Evolutionary conservation across 2,113 vertebrate genomes (phyloP), one percentile per base, ranked within the genome.

Genomic region (Myotis yumanensis): DNA sequence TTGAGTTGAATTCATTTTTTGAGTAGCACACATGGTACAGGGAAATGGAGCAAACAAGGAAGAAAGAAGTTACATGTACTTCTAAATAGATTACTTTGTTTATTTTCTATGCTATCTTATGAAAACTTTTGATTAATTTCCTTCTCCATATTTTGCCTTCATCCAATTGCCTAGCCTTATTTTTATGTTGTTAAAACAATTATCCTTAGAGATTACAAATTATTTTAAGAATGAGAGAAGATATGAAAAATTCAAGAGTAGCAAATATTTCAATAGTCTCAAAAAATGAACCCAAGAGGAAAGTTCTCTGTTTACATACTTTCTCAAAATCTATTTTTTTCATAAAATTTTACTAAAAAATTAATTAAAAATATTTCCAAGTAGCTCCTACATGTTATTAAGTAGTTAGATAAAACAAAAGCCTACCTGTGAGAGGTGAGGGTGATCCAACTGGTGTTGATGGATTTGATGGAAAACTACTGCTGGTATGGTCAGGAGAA

Each of bases 401-500:
- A 95, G 35, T 93, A 94, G 86, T 7, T 18, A 40, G 37, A 52
- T 57, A 94, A 97, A 96, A 54, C 96, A 97, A 59, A 85, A 98
- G 97, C 98, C 95, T 99, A 99, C 99, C 99, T 96, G 99, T 98
- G 96, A 99, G 99, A 97, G 99, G 99, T 57, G 99, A 99, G 69
- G 99, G 99, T 80, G 99, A 99, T 96, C 99, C 99, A 98, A 99
- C 99, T 54, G 99, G 99, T 95, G 99, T 99, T 80, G 99, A 99
- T 12, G 99, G 99, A 98, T 99, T 99, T 37, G 99, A 99, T 94
- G 99, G 99, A 96, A 99, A 99, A 98, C 99, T 99, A 98, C 99
- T 99, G 99, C 99, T 99, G 96, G 99, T 99, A 97, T 99, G 99
- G 98, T 99, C 99, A 97, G 99, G 99, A 97, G 99, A 99, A 98